Conservation (phyloP, 2,888 invertebrate species). For the Camponotus fellah region DNA sequence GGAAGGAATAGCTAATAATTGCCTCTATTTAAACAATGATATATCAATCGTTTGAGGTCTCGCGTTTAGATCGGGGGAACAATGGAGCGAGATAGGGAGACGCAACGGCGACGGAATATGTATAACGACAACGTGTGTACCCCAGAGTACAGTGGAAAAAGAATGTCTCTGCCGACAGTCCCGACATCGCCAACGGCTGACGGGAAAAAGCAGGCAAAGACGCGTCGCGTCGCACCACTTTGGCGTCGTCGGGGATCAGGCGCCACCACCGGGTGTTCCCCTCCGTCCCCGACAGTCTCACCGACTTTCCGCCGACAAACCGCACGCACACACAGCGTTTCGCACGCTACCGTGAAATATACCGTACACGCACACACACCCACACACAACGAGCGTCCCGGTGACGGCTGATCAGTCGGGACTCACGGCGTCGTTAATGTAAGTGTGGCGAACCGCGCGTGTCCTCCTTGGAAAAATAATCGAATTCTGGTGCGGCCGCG, state of each 20-base stretch:
- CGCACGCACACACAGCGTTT: constrained; percentile 56
- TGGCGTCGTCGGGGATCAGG: constrained; percentile 74
- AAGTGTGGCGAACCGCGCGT: constrained; percentile 64
- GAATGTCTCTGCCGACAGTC: constrained; percentile 31
- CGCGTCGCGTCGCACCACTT: constrained; percentile 61
- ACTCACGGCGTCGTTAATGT: constrained; percentile 61
- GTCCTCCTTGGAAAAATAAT: constrained; percentile 40
- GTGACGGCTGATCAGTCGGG: constrained; percentile 57
- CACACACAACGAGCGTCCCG: neutral
- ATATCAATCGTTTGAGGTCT: neutral
- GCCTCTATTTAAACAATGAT: neutral
- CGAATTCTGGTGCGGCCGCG: neutral
- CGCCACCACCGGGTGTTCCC: constrained; percentile 68
- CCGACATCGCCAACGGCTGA: constrained; percentile 53
- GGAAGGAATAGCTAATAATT: neutral
- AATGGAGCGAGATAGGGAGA: neutral
- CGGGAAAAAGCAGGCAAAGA: constrained; percentile 57
- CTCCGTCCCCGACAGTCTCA: constrained; percentile 58
- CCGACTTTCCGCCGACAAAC: constrained; percentile 70
- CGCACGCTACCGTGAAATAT: constrained; percentile 52
- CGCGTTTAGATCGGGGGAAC: constrained; percentile 33
- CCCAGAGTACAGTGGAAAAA: constrained; percentile 27
- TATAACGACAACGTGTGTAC: neutral
- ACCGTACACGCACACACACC: constrained; percentile 36
- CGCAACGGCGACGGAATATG: too few species aligned